These are phyloP conservation scores for Aphrophora alni DNA, from an alignment of 2,888 invertebrate species.

Conservation along the genomic window DNA sequence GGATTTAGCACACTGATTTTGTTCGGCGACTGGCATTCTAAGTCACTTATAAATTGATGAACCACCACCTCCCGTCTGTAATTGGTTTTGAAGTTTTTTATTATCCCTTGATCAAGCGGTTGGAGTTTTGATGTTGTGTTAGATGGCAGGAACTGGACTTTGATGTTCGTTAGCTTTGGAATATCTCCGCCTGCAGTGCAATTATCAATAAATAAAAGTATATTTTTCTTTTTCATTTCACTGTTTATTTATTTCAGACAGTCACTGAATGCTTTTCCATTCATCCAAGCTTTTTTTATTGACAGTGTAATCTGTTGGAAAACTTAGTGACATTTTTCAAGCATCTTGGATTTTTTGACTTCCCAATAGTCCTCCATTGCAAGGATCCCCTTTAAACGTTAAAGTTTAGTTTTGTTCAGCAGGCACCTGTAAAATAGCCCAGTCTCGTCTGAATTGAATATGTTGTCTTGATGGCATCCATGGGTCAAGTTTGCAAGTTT, in stretches of 20 bases:
- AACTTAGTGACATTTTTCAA: not conserved
- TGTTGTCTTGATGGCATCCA: no score
- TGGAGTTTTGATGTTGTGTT: constrained; percentile 36
- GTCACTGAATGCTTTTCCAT: constrained; percentile 12
- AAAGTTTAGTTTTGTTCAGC: constrained; percentile 52
- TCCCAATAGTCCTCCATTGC: constrained; percentile 52
- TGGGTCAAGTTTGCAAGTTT: constrained; percentile 46
- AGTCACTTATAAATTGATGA: constrained; percentile 10
- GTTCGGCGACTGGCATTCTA: not conserved
- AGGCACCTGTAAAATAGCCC: constrained; percentile 50
- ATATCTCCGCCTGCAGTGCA: constrained; percentile 32
- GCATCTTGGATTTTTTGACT: constrained; percentile 52
- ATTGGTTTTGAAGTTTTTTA: constrained; percentile 35
- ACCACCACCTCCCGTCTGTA: constrained; percentile 35
- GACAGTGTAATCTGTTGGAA: constrained; percentile 29
- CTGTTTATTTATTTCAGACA: constrained; percentile 29
- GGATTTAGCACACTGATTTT: not conserved
- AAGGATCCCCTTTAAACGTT: constrained; percentile 50
- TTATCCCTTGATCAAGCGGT: constrained; percentile 46
- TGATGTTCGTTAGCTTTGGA: constrained; percentile 16
- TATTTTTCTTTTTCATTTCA: not conserved
- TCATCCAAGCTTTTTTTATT: no score
- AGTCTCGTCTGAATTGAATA: constrained; percentile 53
- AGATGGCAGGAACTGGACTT: constrained; percentile 30
- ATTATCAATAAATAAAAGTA: constrained; percentile 31